Evolutionary conservation across 2,113 vertebrate species (phyloP).

Genomic region (Lepus timidus): DNA sequence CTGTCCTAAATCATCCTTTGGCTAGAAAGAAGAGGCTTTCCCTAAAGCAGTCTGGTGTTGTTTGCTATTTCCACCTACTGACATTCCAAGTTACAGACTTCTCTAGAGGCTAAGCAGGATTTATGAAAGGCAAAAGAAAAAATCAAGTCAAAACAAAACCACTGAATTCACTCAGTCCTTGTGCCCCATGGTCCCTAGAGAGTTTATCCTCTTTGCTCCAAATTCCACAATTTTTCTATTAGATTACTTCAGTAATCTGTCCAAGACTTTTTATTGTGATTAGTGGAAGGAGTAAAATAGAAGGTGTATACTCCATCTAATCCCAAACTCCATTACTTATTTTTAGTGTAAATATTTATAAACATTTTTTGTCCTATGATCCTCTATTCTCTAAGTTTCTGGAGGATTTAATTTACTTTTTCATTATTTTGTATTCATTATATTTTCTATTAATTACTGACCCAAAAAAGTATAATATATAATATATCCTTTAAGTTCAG

Average conservation of each 20-base stretch:
- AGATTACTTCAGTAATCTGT: not conserved
- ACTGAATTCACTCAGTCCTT: not conserved
- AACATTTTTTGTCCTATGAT: not conserved
- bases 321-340: slow-evolving; percentile 28
- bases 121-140: not conserved
- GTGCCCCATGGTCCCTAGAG: not conserved
- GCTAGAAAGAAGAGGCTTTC: not conserved
- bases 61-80: not conserved
- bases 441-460: slow-evolving; percentile 3
- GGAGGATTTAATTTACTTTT: not conserved
- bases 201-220: not conserved
- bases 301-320: slow-evolving; percentile 24
- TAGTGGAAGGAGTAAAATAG: not conserved
- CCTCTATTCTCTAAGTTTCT: not conserved
- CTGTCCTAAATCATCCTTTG: not conserved
- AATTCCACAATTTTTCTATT: slow-evolving; percentile 40
- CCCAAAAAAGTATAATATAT: not conserved
- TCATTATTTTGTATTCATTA: slow-evolving; percentile 35
- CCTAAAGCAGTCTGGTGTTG: too few relatives aligned
- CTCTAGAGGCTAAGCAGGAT: not conserved
- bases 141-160: not conserved
- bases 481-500: not conserved
- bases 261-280: slow-evolving; percentile 4
- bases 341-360: slow-evolving; percentile 39
- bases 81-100: not conserved